A percentile compares a stretch with the other conserved stretches of the same genome.
Evolutionary conservation across 2,888 invertebrate species (phyloP).

Genomic region (Andrena dorsata): DNA sequence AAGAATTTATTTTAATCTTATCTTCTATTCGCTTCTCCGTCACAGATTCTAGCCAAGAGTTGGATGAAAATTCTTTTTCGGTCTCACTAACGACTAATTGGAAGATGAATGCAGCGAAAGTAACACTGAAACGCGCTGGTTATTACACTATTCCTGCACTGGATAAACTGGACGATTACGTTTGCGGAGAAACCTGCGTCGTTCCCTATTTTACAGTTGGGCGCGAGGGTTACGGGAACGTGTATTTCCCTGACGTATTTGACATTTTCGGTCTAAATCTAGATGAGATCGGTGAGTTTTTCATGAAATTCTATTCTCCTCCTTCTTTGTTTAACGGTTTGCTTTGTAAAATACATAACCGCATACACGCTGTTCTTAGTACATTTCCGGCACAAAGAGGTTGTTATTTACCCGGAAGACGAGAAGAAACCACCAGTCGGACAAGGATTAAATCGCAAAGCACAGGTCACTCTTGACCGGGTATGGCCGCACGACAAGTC

Average conservation of each 20-base stretch:
- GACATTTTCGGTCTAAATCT: constrained; percentile 94
- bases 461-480: constrained; percentile 96
- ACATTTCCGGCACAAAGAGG: constrained; percentile 96
- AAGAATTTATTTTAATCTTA: background rate
- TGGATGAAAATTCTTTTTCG: constrained; percentile 73
- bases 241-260: constrained; percentile 93
- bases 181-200: constrained; percentile 91
- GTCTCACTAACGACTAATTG: constrained; percentile 69
- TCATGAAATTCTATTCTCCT: too few species aligned
- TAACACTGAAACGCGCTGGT: constrained; percentile 91
- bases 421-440: constrained; percentile 95
- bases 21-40: constrained; percentile 14
- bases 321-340: too few species aligned
- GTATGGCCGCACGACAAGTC: constrained; percentile 97
- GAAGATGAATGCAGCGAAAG: constrained; percentile 90
- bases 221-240: constrained; percentile 95
- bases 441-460: constrained; percentile 94
- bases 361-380: constrained; percentile 86
- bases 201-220: constrained; percentile 96
- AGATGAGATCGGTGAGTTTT: constrained; percentile 91
- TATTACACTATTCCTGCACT: constrained; percentile 96
- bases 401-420: constrained; percentile 97
- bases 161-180: constrained; percentile 91
- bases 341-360: too few species aligned
- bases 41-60: constrained; percentile 74